A percentile compares a stretch with the other conserved stretches of the same genome.
Evolutionary conservation across 2,113 vertebrate species (phyloP).

Genomic region (Cricetomys ansorgei): DNA sequence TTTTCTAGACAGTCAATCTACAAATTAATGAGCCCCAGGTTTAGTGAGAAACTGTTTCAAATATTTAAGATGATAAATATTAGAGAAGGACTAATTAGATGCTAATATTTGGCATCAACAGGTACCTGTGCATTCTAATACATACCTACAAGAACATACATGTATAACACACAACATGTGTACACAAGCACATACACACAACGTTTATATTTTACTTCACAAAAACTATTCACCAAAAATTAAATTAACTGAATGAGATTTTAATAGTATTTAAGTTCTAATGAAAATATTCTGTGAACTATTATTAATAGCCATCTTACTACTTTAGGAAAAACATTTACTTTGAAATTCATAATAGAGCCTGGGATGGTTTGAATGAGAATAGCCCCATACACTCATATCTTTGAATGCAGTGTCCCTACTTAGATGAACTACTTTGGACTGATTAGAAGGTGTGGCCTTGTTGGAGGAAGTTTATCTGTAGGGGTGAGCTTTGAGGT

Average conservation of each 20-base stretch:
- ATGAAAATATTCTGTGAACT: background rate
- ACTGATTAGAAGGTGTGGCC: background rate
- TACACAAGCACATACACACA: background rate
- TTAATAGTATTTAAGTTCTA: background rate
- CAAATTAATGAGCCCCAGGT: background rate
- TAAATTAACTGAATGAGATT: background rate
- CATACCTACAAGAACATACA: background rate
- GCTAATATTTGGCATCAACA: too few relatives aligned
- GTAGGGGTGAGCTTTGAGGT: too few relatives aligned
- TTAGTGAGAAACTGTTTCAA: too few relatives aligned
- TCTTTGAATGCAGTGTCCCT: background rate
- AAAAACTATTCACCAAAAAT: background rate
- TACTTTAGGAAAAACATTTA: background rate
- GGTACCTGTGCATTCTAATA: background rate
- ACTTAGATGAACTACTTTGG: too few relatives aligned
- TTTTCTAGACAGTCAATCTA: background rate
- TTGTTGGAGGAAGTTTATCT: background rate
- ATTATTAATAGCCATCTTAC: background rate
- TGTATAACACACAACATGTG: background rate
- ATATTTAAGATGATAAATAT: background rate
- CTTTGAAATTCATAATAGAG: background rate
- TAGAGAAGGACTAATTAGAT: too few relatives aligned
- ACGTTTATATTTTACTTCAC: background rate
- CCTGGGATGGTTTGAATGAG: background rate
- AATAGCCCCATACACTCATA: background rate